Base-by-base conservation (phyloP, 2,797 vertebrate genomes). In the Paramormyrops hopkinsi region DNA sequence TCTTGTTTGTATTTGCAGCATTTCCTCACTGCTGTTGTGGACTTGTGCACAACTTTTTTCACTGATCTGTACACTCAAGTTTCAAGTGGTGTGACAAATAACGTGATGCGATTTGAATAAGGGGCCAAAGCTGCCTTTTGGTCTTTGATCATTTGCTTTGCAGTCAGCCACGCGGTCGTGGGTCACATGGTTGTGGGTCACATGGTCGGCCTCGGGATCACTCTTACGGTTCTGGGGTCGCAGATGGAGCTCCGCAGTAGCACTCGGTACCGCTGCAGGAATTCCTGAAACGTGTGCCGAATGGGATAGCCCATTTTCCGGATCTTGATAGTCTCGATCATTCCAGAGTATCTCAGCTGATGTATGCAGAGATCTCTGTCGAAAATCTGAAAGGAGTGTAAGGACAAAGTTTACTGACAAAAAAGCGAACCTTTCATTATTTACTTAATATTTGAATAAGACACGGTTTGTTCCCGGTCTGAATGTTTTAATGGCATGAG, bases 321-420 rank as follows among this genome's bases (percentile, higher is more conserved):
- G 92, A 97, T 96, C 48, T 56, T 91, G 89, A 97, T 95, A 0
- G 96, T 97, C 92, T 97, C 96, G 94, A 96, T 94, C 96, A 97
- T 96, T 84, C 96, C 96, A 0, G 96, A 97, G 44, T 96, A 97
- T 2, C 95, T 92, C 86, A 97, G 92, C 87, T 97, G 96, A 86
- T 90, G 94, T 59, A 96, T 92, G 54, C 96, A 96, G 6, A 97
- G 93, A 7, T 95, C 94, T 11, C 96, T 92, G 91, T 97, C 93
- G 0, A 97, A 97, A 56, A 96, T 83, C 96, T 97, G 0, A 83
- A 88, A 17, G 17, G 22, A 90, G 19, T 17, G 1, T 53, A 6
- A 56, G 53, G n/a, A 53, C 48, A 37, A 25, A 29, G 14, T 59
- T 41, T 48, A 50, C 1, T 79, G 73, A 33, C 46, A 51, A 86